These are phyloP conservation scores for Meloidogyne chitwoodi DNA, from an alignment of 1,140 invertebrate species.

Conservation along the genomic window DNA sequence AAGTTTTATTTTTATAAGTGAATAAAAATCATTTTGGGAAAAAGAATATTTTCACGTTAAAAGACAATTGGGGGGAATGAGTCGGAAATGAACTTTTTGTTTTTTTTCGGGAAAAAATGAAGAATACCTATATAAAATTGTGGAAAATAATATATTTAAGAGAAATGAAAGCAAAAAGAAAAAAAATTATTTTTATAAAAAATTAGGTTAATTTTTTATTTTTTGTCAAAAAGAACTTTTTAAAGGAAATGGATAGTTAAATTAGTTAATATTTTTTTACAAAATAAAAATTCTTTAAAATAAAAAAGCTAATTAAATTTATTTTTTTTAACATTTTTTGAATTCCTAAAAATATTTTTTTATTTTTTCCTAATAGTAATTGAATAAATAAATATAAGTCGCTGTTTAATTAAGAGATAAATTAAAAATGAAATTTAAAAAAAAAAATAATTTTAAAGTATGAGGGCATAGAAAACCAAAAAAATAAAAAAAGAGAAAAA, in stretches of 20 bases:
- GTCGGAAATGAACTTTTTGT: neutral
- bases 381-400: too few relatives aligned
- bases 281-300: neutral
- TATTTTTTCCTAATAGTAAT: too few relatives aligned
- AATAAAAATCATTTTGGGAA: neutral
- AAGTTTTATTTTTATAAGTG: too few relatives aligned
- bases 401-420: too few relatives aligned
- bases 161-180: neutral
- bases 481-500: neutral
- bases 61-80: neutral
- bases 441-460: neutral
- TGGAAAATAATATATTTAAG: neutral
- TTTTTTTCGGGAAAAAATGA: neutral
- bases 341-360: neutral
- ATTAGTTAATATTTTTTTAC: neutral
- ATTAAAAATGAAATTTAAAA: neutral
- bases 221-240: neutral
- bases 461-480: too few relatives aligned
- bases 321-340: neutral
- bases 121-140: neutral
- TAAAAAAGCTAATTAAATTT: too few relatives aligned
- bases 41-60: neutral
- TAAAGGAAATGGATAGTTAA: neutral
- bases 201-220: conserved; percentile 6
- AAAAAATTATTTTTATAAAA: neutral